Evolutionary conservation across 2,797 vertebrate species (phyloP).

Genomic region (Acanthurus leucopareius): DNA sequence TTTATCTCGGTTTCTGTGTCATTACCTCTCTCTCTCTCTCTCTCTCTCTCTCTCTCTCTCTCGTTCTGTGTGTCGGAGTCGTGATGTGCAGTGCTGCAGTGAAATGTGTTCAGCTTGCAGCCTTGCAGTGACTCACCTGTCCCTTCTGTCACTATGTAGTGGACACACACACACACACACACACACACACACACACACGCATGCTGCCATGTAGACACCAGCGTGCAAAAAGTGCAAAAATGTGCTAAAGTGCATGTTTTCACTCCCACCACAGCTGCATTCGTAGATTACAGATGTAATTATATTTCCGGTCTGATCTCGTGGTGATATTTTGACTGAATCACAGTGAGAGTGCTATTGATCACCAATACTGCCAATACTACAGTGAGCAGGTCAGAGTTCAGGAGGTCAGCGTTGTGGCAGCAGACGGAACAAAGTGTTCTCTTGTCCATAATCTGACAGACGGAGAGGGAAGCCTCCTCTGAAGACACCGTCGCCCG

Average conservation of each 20-base stretch:
- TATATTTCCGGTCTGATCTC: neutral
- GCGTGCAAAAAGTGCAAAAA: neutral
- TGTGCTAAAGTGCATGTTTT: neutral
- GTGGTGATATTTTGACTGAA: neutral
- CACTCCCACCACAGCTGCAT: no score
- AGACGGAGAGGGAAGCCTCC: neutral
- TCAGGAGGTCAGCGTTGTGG: neutral
- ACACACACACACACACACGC: neutral
- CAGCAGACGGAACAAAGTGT: neutral
- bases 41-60: no score
- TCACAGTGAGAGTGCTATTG: neutral
- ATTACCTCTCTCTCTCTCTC: neutral
- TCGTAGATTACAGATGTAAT: no score
- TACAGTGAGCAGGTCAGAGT: conserved; percentile 5
- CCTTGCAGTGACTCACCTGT: conserved; percentile 83
- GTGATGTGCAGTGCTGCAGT: conserved; percentile 85
- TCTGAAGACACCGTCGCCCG: neutral
- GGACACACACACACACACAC: conserved; percentile 11
- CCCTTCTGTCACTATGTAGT: conserved; percentile 55
- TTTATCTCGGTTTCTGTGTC: conserved; percentile 5
- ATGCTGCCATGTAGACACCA: neutral
- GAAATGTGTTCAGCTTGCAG: conserved; percentile 80
- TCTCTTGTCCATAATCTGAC: neutral
- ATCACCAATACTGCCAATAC: neutral
- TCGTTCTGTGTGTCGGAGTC: conserved; percentile 49